phyloP scores from a whole-genome alignment of 2,113 vertebrate genomes.

The Pteronura brasiliensis region DNA sequence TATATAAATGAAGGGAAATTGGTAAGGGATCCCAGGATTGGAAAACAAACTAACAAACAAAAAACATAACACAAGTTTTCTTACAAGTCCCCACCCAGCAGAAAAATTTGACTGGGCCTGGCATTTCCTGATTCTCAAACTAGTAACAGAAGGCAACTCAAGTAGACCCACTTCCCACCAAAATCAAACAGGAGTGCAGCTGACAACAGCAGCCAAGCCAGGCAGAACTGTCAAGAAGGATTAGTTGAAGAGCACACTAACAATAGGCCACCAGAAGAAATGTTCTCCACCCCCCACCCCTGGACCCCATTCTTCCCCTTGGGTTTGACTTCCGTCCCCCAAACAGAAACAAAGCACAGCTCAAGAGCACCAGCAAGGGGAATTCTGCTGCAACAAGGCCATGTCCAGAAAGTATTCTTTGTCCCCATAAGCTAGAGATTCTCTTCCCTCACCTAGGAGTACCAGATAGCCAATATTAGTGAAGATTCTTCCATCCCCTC shows the following conservation, averaged over 20 bases:
- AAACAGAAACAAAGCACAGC: neutral
- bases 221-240: neutral
- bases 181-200: neutral
- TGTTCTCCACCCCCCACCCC: neutral
- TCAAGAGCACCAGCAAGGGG: fast-evolving
- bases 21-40: neutral
- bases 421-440: neutral
- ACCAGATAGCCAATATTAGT: neutral
- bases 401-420: neutral
- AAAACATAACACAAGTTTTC: neutral
- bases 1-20: neutral
- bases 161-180: neutral
- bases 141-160: neutral
- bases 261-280: neutral
- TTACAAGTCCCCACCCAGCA: neutral
- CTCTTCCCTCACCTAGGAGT: neutral
- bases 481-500: neutral
- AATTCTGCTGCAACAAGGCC: neutral
- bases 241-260: neutral
- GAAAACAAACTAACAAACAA: too few relatives aligned
- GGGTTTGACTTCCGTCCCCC: neutral
- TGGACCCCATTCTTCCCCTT: fast-evolving
- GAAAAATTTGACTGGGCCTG: neutral
- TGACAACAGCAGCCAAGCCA: neutral
- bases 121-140: neutral